Evolutionary conservation across 2,888 invertebrate genomes (phyloP), one percentile per base, ranked within the genome.

Genomic region (Hirtodrosophila confusa): DNA sequence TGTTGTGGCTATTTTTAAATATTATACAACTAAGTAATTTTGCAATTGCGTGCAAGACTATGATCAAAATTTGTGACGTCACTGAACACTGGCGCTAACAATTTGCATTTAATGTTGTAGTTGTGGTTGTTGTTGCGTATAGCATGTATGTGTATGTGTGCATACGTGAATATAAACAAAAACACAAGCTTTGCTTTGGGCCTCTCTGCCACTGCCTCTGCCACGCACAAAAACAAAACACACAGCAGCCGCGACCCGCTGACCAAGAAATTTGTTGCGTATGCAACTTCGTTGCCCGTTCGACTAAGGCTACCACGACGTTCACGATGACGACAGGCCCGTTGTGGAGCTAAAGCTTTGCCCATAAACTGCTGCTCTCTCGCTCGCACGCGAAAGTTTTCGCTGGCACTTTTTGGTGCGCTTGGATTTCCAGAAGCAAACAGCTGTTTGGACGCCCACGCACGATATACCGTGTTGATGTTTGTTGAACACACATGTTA

Each of bases 181-280:
- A 76, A 68, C 72, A 67, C 58, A 67, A 73, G 67, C 53, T 55
- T 39, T 53, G 48, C 72, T 76, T 69, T 40, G 33, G n/a, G 29
- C 47, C 62, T 49, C 31, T 40, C 37, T 31, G 40, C 43, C 44
- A 31, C 36, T 45, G 12, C 10, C 43, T 39, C 12, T 78, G 71
- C 63, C 68, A 77, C 75, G 78, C 63, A 61, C 53, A 67, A 66
- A 23, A 58, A 72, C 65, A 71, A 56, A 45, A 54, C 50, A 39
- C 41, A 62, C 36, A 45, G 31, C 41, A 55, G 40, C 40, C 77
- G 50, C 72, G 77, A 80, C 80, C 80, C 80, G 72, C 69, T 48
- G 57, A 72, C 80, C 55, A 64, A 27, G 43, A 23, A 50, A 48
- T 64, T 11, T 64, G 80, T 78, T 78, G 80, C 73, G 80, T 76